Percentiles rank a stretch among this genome's conserved stretches.
Evolutionary conservation across 2,797 vertebrate genomes (phyloP).

Genomic region (Stomatorhinus walkeri): DNA sequence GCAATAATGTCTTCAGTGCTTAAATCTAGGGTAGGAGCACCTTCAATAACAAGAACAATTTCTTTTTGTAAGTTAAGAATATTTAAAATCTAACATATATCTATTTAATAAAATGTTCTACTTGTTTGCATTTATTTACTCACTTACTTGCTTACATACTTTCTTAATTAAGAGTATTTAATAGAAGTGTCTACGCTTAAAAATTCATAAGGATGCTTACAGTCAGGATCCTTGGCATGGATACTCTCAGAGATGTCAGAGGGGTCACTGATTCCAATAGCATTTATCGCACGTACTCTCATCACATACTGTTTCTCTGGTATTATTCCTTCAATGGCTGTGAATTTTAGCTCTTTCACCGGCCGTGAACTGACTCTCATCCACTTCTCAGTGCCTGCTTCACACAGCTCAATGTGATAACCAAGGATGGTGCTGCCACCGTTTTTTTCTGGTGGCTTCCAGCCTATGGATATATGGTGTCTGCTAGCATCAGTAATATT

Average conservation of each 20-base stretch:
- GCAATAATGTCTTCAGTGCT: slow-evolving; percentile 84
- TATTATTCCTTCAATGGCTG: slow-evolving; percentile 80
- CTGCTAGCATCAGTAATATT: slow-evolving; percentile 83
- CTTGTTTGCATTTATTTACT: background rate
- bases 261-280: slow-evolving; percentile 82
- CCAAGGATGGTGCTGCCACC: slow-evolving; percentile 84
- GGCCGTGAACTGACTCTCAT: slow-evolving; percentile 96
- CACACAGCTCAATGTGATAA: slow-evolving; percentile 91
- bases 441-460: slow-evolving; percentile 85
- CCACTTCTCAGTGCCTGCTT: slow-evolving; percentile 94
- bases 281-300: slow-evolving; percentile 88
- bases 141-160: background rate
- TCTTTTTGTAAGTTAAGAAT: background rate
- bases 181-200: background rate
- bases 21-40: slow-evolving; percentile 82
- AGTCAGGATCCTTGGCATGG: slow-evolving; percentile 87
- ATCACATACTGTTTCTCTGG: slow-evolving; percentile 92
- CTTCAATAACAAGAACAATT: slow-evolving; percentile 47
- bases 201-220: slow-evolving; percentile 52
- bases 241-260: slow-evolving; percentile 95
- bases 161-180: background rate
- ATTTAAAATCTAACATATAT: background rate
- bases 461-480: slow-evolving; percentile 80
- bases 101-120: background rate
- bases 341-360: slow-evolving; percentile 88